phyloP scores from a whole-genome alignment of 2,797 vertebrate genomes.

The Pipistrellus pipistrellus region DNA sequence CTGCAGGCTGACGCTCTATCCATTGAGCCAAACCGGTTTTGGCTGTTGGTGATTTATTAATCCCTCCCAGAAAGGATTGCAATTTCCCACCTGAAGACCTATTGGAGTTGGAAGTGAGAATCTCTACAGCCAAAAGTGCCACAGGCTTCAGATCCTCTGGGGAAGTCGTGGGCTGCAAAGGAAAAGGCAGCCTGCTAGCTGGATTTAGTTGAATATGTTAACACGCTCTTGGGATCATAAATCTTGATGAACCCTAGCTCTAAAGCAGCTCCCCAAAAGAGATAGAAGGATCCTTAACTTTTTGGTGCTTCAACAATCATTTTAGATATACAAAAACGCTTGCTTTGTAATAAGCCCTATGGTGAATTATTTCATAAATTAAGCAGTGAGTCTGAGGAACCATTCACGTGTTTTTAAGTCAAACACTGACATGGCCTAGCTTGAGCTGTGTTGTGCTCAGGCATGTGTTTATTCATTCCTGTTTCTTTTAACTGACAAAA shows the following conservation, averaged over 20 bases:
- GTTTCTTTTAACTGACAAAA: conserved; percentile 39
- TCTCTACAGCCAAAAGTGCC: not conserved
- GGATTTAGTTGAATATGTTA: conserved; percentile 12
- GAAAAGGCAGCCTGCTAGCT: not conserved
- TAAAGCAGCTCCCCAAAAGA: conserved; percentile 34
- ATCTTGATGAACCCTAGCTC: not conserved
- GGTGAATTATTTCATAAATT: conserved; percentile 46
- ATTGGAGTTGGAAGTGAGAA: not conserved
- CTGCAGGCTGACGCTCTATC: too few relatives aligned
- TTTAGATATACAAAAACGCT: not conserved
- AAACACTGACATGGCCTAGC: not conserved
- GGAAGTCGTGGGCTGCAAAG: not conserved
- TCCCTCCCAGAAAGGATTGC: not conserved
- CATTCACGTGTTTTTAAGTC: not conserved
- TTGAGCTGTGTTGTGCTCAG: not conserved
- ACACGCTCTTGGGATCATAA: not conserved
- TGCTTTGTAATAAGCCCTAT: not conserved
- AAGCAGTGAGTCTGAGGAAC: not conserved
- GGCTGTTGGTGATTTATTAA: not conserved
- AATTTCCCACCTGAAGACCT: not conserved
- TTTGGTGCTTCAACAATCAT: conserved; percentile 13
- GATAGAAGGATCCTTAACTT: not conserved
- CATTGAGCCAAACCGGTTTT: too few relatives aligned
- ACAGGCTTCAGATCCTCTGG: not conserved
- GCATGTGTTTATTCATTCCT: not conserved